phyloP scores from a whole-genome alignment of 1,140 invertebrate species.

The Drosophila santomea region DNA sequence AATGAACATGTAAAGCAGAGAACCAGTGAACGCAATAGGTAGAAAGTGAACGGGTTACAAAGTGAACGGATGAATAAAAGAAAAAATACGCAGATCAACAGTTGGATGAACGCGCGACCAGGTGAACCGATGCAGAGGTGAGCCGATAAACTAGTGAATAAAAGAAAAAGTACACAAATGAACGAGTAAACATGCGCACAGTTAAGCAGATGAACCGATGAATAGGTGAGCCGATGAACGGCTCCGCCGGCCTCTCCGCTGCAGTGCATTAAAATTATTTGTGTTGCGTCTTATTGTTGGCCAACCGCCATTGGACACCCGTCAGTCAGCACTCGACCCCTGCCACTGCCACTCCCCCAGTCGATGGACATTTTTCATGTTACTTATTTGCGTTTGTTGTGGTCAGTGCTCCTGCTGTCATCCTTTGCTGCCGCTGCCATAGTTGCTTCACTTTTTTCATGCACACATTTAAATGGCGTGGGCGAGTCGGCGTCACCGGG shows the following conservation, averaged over 20 bases:
- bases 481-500: conserved; percentile 14
- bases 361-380: conserved; percentile 55
- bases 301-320: conserved; percentile 46
- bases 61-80: background rate
- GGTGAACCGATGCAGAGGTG: background rate
- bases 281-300: conserved; percentile 58
- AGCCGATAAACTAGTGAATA: no score
- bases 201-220: background rate
- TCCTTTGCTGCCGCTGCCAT: conserved; percentile 31
- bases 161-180: background rate
- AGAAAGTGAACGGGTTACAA: background rate
- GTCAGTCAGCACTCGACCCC: conserved; percentile 28
- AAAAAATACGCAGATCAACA: background rate
- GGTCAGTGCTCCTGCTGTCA: conserved; percentile 40
- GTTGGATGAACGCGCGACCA: background rate
- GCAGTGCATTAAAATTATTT: conserved; percentile 71
- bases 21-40: background rate
- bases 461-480: conserved; percentile 47
- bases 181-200: background rate
- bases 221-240: background rate
- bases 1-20: no score
- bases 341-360: background rate
- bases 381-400: conserved; percentile 64
- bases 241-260: background rate
- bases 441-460: conserved; percentile 58